A percentile compares a stretch with the other conserved stretches of the same genome.
These are phyloP conservation scores for Phymatocera aterrima DNA, from an alignment of 2,888 invertebrate species.

Conservation along the genomic window DNA sequence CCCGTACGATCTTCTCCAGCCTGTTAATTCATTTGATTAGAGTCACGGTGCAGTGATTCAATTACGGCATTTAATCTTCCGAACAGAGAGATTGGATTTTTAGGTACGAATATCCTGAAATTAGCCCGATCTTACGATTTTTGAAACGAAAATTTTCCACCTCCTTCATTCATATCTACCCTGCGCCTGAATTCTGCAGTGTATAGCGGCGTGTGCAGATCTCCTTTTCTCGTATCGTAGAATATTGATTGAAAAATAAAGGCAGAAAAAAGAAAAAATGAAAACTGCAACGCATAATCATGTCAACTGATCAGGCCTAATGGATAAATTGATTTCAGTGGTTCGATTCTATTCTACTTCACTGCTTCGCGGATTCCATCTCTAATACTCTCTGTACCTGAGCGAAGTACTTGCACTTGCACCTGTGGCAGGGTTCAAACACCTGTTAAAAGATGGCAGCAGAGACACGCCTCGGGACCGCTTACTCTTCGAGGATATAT, in stretches of 20 bases:
- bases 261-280: too few species aligned
- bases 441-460: slow-evolving; percentile 63
- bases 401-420: slow-evolving; percentile 16
- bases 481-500: not conserved
- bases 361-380: not conserved
- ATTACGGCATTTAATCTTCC: too few species aligned
- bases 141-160: not conserved
- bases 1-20: too few species aligned
- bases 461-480: slow-evolving; percentile 52
- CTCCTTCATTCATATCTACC: too few species aligned
- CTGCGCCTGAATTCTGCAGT: too few species aligned
- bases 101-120: not conserved
- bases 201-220: too few species aligned
- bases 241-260: too few species aligned
- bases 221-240: too few species aligned
- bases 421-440: slow-evolving; percentile 35
- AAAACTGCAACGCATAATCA: too few species aligned
- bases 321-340: not conserved
- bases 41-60: not conserved
- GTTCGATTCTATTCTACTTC: not conserved
- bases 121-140: slow-evolving; percentile 10
- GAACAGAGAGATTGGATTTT: not conserved
- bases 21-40: slow-evolving; percentile 22
- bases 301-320: too few species aligned
- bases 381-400: not conserved